Base-by-base conservation (phyloP, 1,140 invertebrate genomes). In the Mercenaria mercenaria region DNA sequence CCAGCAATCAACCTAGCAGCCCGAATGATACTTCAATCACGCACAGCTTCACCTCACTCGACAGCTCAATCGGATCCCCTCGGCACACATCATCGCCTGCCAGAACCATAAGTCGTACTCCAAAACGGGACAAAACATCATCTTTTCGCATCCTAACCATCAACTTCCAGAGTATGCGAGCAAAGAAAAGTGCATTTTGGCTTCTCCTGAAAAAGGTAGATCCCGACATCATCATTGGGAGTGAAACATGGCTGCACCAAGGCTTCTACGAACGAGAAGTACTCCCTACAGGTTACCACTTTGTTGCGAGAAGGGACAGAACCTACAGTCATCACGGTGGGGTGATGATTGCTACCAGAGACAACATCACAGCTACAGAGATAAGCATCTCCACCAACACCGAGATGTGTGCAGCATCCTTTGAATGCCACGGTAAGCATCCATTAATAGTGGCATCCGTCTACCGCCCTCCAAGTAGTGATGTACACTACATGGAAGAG, bases 81-180 rank as follows among this genome's bases (percentile, higher is more conserved):
- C n/a, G 32, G 20, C 29, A 26, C 0, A 15, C 76, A 50, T 79
- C 76, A 6, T 79, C 76, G 3, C 76, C 76, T 50, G 8, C 20
- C 50, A 39, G 39, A 0, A 23, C 8, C 11, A 32, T 26, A 20
- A 23, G 26, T 26, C 23, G 23, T 23, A 15, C 15, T 0, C 26
- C 76, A 0, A 47, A 18, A 50, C 8, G 39, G 8, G 50, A 79
- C 39, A 79, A 26, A 26, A 79, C 11, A 50, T 41, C 50, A 15
- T 52, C 47, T 52, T 37, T 76, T 37, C 76, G 26, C 39, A 50
- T 47, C 26, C 18, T 79, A 8, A 13, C 11, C 26, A 20, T 79
- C n/a, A 79, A 79, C 47, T 79, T 79, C 29, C 76, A 79, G 47
- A 47, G 76, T 41, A 79, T 79, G 15, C 18, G 47, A 10, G 41